Conservation (phyloP, 2,888 invertebrate species). For the Hemaris fuciformis region DNA sequence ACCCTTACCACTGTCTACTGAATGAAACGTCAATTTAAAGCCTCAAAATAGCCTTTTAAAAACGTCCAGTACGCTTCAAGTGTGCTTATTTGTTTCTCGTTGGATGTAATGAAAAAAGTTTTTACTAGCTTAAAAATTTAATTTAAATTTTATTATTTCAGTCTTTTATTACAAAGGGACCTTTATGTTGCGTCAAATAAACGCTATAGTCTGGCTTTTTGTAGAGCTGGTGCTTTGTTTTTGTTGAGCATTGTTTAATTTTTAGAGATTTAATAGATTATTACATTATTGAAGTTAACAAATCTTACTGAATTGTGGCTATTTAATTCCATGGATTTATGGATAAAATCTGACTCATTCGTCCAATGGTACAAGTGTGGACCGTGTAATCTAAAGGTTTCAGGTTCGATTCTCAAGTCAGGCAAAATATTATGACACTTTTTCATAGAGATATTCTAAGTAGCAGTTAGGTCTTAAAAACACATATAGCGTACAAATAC, state of each 20-base stretch:
- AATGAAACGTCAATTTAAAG: conserved; percentile 71
- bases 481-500: too few species aligned
- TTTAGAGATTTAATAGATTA: not conserved
- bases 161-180: not conserved
- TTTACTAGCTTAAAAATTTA: not conserved
- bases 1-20: conserved; percentile 68
- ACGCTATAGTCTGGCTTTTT: not conserved
- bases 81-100: conserved; percentile 37
- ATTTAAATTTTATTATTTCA: not conserved
- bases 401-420: too few species aligned
- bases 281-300: not conserved
- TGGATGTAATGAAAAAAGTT: conserved; percentile 14
- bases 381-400: too few species aligned
- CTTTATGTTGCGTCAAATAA: not conserved
- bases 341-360: too few species aligned
- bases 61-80: conserved; percentile 49
- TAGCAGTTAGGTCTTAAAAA: too few species aligned
- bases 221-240: not conserved
- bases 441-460: too few species aligned
- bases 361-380: too few species aligned
- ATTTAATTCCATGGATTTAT: too few species aligned
- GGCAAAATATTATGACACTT: too few species aligned
- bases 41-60: conserved; percentile 62
- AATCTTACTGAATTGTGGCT: not conserved
- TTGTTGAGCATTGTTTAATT: not conserved